Percentiles rank a stretch among this genome's conserved stretches.
These are phyloP conservation scores for Apis florea DNA, from an alignment of 1,140 invertebrate species.

Conservation along the genomic window DNA sequence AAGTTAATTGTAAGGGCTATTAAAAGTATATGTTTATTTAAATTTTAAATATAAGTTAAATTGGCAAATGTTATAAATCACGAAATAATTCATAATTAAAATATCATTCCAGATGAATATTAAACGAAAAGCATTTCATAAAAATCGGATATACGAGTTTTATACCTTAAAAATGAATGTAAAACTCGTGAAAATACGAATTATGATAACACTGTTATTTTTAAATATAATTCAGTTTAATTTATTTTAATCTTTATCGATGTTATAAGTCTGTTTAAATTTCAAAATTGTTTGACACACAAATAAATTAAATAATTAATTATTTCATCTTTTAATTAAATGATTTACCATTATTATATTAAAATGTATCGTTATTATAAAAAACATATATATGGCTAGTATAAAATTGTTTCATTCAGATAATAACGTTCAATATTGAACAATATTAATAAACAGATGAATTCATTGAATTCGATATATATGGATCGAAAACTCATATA, in stretches of 20 bases:
- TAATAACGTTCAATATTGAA: background rate
- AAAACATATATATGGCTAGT: background rate
- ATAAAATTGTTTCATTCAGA: background rate
- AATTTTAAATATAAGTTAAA: too few relatives aligned
- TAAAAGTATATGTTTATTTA: too few relatives aligned
- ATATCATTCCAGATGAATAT: background rate
- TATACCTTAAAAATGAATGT: background rate
- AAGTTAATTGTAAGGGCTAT: too few relatives aligned
- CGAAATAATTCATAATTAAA: background rate
- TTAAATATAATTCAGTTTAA: background rate
- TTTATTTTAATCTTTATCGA: background rate
- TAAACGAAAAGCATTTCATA: background rate
- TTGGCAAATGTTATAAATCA: background rate
- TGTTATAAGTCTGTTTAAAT: background rate
- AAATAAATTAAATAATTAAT: slow-evolving; percentile 9
- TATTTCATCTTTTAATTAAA: background rate
- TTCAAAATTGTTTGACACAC: background rate
- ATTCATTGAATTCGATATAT: background rate
- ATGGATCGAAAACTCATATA: too few relatives aligned
- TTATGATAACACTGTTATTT: background rate
- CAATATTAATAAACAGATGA: background rate
- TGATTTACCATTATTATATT: background rate
- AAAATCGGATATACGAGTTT: background rate
- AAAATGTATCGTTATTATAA: background rate
- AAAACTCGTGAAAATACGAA: background rate